phyloP scores from a whole-genome alignment of 2,888 invertebrate genomes.

The Theodoxus fluviatilis region DNA sequence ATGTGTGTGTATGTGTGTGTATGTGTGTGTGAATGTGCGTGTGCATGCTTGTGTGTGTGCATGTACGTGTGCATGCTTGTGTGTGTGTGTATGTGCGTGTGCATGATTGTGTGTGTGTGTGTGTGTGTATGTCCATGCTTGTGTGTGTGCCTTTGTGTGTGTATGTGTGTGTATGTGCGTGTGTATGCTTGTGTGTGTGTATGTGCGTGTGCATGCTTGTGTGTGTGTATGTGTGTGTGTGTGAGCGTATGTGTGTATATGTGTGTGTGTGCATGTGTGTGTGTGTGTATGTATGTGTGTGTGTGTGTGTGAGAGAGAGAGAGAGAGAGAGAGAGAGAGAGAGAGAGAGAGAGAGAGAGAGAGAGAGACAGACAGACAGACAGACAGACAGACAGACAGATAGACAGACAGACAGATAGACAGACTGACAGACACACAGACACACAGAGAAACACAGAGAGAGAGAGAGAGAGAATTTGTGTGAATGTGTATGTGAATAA shows the following conservation, averaged over 20 bases:
- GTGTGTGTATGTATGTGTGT: not conserved
- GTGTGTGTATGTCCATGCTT: not conserved
- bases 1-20: not conserved
- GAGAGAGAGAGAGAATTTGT: not conserved
- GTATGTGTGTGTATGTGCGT: slow-evolving; percentile 11
- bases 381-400: not conserved
- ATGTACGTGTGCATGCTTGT: not conserved
- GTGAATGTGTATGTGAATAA: not conserved
- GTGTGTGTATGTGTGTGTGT: slow-evolving; percentile 12
- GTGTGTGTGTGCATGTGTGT: slow-evolving; percentile 7
- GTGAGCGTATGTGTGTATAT: slow-evolving; percentile 4
- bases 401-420: not conserved
- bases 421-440: not conserved
- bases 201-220: not conserved
- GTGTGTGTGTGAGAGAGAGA: slow-evolving; percentile 1
- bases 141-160: not conserved
- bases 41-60: slow-evolving; percentile 5
- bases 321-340: slow-evolving; percentile 1
- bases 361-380: slow-evolving; percentile 8
- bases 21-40: not conserved
- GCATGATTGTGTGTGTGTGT: not conserved
- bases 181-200: slow-evolving; percentile 10
- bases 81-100: not conserved
- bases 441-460: not conserved
- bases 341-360: not conserved